Evolutionary conservation across 2,113 vertebrate genomes (phyloP).

Genomic region (Neomonachus schauinslandi): DNA sequence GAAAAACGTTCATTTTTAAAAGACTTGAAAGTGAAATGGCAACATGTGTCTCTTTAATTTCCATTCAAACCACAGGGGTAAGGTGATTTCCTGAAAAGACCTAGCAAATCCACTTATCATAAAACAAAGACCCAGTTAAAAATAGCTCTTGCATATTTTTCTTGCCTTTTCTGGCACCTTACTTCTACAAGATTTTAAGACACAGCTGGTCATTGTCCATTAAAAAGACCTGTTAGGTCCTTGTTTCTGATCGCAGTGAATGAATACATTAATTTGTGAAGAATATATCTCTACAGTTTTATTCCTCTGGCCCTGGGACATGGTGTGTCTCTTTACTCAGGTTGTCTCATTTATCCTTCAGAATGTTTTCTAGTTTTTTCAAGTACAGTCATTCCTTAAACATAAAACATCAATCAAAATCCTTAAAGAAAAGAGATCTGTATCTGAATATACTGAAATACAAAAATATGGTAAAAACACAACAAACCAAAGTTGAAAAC

Average conservation of each 20-base stretch:
- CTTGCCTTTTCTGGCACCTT: not conserved
- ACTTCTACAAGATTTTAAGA: constrained; percentile 41
- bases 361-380: not conserved
- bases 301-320: not conserved
- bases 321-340: not conserved
- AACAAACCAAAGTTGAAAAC: constrained; percentile 25
- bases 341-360: not conserved
- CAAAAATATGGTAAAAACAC: not conserved
- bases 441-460: constrained; percentile 33
- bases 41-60: constrained; percentile 61
- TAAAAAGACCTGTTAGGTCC: not conserved
- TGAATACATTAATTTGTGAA: constrained; percentile 9
- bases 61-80: constrained; percentile 15
- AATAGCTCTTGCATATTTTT: constrained; percentile 31
- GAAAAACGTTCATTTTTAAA: constrained; percentile 53
- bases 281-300: constrained; percentile 38
- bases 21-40: constrained; percentile 5
- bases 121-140: not conserved
- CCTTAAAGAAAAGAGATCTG: not conserved
- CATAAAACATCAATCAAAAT: constrained; percentile 14
- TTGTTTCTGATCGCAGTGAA: constrained; percentile 29
- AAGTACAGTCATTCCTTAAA: constrained; percentile 53
- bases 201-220: not conserved
- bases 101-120: not conserved
- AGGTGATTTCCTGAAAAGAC: not conserved